These are phyloP conservation scores for Pterobdella sp. DNA, from an alignment of 2,888 invertebrate genomes.

Conservation along the genomic window DNA sequence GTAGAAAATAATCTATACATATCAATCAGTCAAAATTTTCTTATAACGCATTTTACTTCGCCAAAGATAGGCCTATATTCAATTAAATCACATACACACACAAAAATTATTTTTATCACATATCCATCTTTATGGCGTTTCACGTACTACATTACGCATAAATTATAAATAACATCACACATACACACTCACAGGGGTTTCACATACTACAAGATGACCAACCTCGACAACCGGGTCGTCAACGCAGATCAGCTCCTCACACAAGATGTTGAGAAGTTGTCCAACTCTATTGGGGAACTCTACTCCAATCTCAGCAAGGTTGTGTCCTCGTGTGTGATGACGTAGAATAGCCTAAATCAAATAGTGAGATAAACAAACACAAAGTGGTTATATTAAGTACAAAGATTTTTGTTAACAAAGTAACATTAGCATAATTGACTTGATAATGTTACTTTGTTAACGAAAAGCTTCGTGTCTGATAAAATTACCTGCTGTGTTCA, in stretches of 20 bases:
- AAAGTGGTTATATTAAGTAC: no score
- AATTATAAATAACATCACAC: neutral
- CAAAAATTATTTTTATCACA: neutral
- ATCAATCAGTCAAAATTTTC: no score
- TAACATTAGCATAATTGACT: no score
- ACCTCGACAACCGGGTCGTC: constrained; percentile 84
- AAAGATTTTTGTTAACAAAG: no score
- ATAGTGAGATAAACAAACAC: no score
- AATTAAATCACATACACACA: neutral
- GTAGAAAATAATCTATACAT: no score
- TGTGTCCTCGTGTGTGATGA: no score
- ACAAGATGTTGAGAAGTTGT: constrained; percentile 93
- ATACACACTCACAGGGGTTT: constrained; percentile 63
- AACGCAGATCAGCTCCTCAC: constrained; percentile 93
- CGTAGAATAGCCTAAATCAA: no score
- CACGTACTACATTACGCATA: neutral
- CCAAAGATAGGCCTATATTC: neutral
- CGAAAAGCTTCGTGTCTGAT: no score
- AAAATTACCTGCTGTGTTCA: no score
- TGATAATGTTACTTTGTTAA: no score
- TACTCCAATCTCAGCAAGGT: constrained; percentile 90
- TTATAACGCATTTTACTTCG: no score
- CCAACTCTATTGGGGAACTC: constrained; percentile 84
- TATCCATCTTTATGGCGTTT: neutral
- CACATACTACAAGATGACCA: constrained; percentile 92